Conservation (phyloP, 2,797 vertebrate species). For the Gastrophryne carolinensis region DNA sequence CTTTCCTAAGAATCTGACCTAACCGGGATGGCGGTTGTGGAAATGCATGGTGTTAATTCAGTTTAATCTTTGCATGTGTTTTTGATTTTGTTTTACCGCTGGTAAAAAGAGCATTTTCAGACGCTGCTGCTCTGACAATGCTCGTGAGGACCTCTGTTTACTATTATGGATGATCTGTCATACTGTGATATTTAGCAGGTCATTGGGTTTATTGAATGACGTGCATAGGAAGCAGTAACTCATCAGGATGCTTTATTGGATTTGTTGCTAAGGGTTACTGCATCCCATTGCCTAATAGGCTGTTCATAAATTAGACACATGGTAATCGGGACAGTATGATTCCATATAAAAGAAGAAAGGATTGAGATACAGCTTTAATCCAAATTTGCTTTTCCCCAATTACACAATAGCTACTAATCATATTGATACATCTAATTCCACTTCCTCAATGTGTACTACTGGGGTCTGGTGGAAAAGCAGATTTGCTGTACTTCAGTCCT, state of each 20-base stretch:
- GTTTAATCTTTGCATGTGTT: constrained; percentile 77
- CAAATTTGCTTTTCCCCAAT: constrained; percentile 61
- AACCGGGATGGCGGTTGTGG: constrained; percentile 71
- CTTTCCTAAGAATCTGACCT: constrained; percentile 67
- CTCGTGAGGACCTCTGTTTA: constrained; percentile 55
- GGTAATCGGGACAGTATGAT: constrained; percentile 54
- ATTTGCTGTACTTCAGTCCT: constrained; percentile 67
- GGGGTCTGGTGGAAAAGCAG: constrained; percentile 59
- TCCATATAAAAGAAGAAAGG: constrained; percentile 41
- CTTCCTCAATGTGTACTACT: constrained; percentile 64
- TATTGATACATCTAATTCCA: constrained; percentile 73
- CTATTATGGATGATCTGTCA: constrained; percentile 60
- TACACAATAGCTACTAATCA: constrained; percentile 72
- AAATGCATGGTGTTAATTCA: constrained; percentile 74
- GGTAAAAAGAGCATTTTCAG: constrained; percentile 67
- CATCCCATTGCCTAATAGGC: not conserved
- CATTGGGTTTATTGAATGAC: not conserved
- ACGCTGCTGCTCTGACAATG: constrained; percentile 66
- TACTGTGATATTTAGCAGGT: constrained; percentile 54
- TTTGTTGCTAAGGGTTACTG: not conserved
- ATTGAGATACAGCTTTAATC: constrained; percentile 74
- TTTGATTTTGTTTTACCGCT: constrained; percentile 63
- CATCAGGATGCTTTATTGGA: not conserved
- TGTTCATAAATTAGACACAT: constrained; percentile 56
- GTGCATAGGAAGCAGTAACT: not conserved